These are phyloP conservation scores for Anas bahamensis DNA, from an alignment of 2,797 vertebrate genomes.

Conservation along the genomic window DNA sequence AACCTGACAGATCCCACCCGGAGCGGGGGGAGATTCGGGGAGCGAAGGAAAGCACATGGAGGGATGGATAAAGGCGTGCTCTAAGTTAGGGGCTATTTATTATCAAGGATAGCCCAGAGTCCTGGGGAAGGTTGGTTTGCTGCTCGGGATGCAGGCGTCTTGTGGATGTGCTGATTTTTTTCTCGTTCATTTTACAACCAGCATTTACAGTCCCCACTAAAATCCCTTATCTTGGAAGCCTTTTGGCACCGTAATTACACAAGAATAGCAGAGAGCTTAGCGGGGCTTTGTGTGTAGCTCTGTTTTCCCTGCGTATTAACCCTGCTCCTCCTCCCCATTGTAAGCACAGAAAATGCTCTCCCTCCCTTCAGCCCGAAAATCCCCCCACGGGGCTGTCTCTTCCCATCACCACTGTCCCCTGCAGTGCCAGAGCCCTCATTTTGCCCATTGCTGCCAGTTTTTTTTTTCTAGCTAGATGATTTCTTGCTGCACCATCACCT, in stretches of 20 bases:
- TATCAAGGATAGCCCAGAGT: neutral
- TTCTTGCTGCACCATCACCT: neutral
- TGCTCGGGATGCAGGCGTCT: neutral
- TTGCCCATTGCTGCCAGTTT: neutral
- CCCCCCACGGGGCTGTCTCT: neutral
- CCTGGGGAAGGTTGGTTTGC: neutral
- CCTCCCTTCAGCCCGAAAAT: neutral
- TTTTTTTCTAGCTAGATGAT: neutral
- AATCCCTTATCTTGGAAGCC: slow-evolving; percentile 39
- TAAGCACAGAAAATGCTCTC: neutral
- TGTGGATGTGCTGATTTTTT: neutral
- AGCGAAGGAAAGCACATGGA: rapidly evolving
- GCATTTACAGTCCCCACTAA: neutral
- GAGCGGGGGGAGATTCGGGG: neutral
- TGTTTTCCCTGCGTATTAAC: neutral
- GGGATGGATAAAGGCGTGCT: neutral
- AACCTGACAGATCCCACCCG: neutral
- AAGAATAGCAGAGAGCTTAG: slow-evolving; percentile 21
- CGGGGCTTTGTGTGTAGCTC: neutral
- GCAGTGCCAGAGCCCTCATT: neutral
- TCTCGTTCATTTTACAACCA: neutral
- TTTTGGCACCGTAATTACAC: neutral
- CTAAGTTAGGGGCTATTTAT: neutral
- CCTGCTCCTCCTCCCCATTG: neutral
- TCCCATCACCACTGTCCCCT: neutral